Conservation (phyloP, 92 coral and sea anemone genomes). For the Parazoanthus atlanticus region DNA sequence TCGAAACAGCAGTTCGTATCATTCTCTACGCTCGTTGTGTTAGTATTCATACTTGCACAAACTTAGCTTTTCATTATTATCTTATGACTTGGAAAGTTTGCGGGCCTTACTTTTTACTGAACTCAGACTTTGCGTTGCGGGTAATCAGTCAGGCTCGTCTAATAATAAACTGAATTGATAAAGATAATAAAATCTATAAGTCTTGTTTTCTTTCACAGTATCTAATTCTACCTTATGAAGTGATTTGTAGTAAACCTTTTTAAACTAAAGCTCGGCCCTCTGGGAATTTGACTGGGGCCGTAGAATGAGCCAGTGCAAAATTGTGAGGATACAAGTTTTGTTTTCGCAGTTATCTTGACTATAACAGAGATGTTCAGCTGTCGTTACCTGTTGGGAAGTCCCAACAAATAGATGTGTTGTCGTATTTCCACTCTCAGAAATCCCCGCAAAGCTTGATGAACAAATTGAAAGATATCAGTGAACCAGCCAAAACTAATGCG, state of each 20-base stretch:
- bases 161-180: background rate
- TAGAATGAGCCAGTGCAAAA: background rate
- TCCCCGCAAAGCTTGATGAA: background rate
- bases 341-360: background rate
- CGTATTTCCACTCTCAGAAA: background rate
- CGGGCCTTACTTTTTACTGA: background rate
- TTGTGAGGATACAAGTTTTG: background rate
- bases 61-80: background rate
- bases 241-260: no score
- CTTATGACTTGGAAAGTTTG: background rate
- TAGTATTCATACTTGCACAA: conserved; percentile 9
- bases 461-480: background rate
- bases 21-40: background rate
- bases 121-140: background rate
- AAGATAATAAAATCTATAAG: background rate
- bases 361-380: background rate
- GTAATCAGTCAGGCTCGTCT: background rate
- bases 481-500: background rate
- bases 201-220: background rate
- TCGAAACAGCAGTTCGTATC: background rate
- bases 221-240: background rate
- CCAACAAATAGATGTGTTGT: background rate
- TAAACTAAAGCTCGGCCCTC: background rate
- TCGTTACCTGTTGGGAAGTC: background rate
- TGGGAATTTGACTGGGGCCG: background rate